These are phyloP conservation scores for Elephas maximus DNA, from an alignment of 2,113 vertebrate species.

Conservation along the genomic window DNA sequence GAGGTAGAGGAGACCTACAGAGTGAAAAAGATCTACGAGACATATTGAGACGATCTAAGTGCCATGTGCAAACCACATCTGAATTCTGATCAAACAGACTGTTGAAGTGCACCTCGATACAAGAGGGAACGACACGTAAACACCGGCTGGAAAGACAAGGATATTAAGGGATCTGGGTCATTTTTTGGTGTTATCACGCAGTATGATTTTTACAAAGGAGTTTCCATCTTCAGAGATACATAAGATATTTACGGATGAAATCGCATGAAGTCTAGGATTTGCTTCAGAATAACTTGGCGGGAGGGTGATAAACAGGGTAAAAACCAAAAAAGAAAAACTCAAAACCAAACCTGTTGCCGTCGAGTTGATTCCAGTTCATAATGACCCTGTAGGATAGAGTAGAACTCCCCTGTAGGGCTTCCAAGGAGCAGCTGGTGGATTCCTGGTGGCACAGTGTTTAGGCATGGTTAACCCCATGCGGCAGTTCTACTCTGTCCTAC, in stretches of 20 bases:
- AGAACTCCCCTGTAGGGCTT: no score
- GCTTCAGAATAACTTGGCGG: neutral
- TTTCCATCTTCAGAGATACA: neutral
- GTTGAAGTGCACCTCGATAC: rapidly evolving
- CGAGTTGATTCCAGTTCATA: no score
- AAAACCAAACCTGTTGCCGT: no score
- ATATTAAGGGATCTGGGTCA: neutral
- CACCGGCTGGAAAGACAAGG: rapidly evolving
- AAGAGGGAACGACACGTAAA: neutral
- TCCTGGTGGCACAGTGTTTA: no score
- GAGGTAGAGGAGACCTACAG: rapidly evolving
- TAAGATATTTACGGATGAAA: neutral
- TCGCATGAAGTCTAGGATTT: no score
- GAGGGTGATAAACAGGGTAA: neutral
- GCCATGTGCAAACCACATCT: rapidly evolving
- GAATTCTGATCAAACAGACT: rapidly evolving
- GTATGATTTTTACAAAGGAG: neutral
- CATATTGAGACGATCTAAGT: neutral
- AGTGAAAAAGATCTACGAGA: neutral
- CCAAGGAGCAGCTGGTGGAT: no score
- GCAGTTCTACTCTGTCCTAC: no score
- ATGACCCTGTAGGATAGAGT: no score
- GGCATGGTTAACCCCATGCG: no score
- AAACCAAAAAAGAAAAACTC: no score
- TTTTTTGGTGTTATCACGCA: neutral